Conservation (phyloP, 2,113 vertebrate species). For the Aplodontia rufa region DNA sequence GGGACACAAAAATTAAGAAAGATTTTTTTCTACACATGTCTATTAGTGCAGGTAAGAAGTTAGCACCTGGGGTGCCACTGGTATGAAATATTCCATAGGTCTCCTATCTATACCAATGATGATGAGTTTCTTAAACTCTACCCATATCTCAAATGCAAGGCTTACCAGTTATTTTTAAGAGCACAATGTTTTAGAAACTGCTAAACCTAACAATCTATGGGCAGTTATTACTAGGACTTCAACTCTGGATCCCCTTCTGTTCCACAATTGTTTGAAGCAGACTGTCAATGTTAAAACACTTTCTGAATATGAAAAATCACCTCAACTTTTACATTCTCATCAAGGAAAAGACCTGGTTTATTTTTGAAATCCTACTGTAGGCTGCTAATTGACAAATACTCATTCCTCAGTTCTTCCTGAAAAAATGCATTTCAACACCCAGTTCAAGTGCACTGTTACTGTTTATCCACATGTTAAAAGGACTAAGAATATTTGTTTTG, state of each 20-base stretch:
- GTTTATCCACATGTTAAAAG: background rate
- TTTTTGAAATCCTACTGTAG: background rate
- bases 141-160: background rate
- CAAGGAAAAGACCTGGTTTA: background rate
- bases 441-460: constrained; percentile 40
- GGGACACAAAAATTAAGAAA: background rate
- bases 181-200: background rate
- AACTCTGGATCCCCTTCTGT: background rate
- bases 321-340: background rate
- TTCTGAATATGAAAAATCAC: background rate
- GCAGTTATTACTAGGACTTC: background rate
- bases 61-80: background rate
- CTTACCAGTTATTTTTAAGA: background rate
- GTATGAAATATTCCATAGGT: background rate
- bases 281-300: constrained; percentile 35
- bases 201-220: background rate
- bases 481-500: background rate
- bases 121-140: background rate
- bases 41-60: background rate
- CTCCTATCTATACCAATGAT: background rate
- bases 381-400: background rate
- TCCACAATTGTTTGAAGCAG: background rate
- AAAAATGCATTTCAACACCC: background rate
- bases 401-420: background rate
- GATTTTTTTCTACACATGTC: background rate